These are phyloP conservation scores for Micronycteris hirsuta DNA, from an alignment of 2,113 vertebrate genomes.

Conservation along the genomic window DNA sequence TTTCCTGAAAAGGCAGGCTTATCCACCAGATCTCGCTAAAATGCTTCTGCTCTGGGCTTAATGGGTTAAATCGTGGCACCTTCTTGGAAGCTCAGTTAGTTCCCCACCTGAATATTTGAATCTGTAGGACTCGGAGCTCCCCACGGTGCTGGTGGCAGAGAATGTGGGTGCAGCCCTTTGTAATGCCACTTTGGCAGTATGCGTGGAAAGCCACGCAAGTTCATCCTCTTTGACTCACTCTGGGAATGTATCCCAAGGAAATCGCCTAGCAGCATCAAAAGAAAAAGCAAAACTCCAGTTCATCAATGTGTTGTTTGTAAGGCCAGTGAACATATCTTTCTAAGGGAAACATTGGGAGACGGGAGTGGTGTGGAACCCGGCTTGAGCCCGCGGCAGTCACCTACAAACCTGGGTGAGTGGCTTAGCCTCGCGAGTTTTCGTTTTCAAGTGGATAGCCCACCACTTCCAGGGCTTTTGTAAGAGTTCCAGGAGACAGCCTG, in stretches of 20 bases:
- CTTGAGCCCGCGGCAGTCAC: background rate
- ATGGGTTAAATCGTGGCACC: background rate
- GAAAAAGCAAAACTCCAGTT: background rate
- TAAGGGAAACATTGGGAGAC: background rate
- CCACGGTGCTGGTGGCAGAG: background rate
- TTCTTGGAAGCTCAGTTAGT: background rate
- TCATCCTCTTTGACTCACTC: conserved; percentile 27
- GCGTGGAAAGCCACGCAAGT: conserved; percentile 10
- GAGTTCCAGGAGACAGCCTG: background rate
- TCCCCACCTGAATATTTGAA: background rate
- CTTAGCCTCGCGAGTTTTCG: background rate
- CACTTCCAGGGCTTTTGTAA: background rate
- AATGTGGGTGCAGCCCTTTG: background rate
- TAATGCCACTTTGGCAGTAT: conserved; percentile 2
- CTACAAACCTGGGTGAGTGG: background rate
- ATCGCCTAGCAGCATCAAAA: background rate
- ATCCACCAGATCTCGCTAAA: background rate
- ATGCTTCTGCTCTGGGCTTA: background rate
- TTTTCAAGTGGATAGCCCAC: background rate
- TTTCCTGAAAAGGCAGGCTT: conserved; percentile 23
- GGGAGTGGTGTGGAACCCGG: background rate
- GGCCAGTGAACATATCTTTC: background rate
- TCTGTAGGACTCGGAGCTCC: background rate
- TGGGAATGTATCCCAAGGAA: conserved; percentile 47
- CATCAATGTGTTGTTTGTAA: background rate